A percentile compares a stretch with the other conserved stretches of the same genome.
phyloP scores from a whole-genome alignment of 2,888 invertebrate species.

The Cataglyphis livida region DNA sequence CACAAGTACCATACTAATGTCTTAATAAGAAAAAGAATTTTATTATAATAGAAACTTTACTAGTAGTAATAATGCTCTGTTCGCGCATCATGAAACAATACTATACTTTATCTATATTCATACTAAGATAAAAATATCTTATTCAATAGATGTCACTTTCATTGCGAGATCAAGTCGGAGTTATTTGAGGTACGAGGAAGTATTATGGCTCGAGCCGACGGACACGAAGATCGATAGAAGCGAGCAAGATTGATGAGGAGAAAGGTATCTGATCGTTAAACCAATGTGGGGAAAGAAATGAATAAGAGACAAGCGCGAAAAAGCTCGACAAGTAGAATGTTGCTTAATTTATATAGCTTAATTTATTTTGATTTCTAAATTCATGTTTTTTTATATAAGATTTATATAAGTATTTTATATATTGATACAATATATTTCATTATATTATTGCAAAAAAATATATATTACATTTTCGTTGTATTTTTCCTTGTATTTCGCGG shows the following conservation, averaged over 20 bases:
- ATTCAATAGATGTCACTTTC: conserved; percentile 38
- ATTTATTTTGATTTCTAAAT: background rate
- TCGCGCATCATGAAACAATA: background rate
- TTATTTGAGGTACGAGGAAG: conserved; percentile 57
- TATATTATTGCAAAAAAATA: background rate
- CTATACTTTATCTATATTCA: background rate
- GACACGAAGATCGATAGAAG: conserved; percentile 47
- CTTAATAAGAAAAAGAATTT: background rate
- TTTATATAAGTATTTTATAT: background rate
- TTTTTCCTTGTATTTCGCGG: background rate
- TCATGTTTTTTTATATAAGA: background rate
- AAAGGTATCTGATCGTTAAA: conserved; percentile 52
- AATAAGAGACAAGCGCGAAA: conserved; percentile 49
- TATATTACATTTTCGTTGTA: background rate
- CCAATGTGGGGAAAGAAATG: conserved; percentile 10
- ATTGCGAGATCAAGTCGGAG: conserved; percentile 14
- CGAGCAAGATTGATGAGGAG: conserved; percentile 57
- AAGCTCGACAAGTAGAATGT: conserved; percentile 56
- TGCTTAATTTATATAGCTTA: conserved; percentile 56
- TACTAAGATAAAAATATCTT: background rate
- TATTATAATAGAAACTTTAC: background rate
- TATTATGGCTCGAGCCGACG: conserved; percentile 32
- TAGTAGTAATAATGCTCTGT: background rate
- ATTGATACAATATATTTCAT: background rate
- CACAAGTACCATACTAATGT: background rate